These are phyloP conservation scores for Volucella zonaria DNA, from an alignment of 2,888 invertebrate genomes.

Conservation along the genomic window DNA sequence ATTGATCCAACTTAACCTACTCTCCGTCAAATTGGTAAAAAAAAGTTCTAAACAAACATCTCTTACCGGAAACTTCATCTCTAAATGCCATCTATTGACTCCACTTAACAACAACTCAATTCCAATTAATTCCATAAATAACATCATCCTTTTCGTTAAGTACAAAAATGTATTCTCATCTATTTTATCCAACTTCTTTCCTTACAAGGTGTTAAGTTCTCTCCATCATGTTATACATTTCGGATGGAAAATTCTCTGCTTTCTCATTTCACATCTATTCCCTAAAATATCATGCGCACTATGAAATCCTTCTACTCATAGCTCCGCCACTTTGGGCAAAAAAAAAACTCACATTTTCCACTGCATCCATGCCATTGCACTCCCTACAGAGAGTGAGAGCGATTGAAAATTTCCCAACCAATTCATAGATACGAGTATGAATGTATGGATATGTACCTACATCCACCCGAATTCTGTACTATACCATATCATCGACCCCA, in stretches of 20 bases:
- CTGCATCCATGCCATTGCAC: conserved; percentile 41
- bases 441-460: not conserved
- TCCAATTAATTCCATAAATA: conserved; percentile 37
- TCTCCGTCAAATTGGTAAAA: not conserved
- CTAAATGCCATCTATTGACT: conserved; percentile 39
- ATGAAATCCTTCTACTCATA: not conserved
- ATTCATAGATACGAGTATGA: conserved; percentile 1
- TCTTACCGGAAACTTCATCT: not conserved
- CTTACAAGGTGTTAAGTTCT: not conserved
- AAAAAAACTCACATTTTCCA: conserved; percentile 33
- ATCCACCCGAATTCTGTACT: not conserved
- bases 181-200: conserved; percentile 15
- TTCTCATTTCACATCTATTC: conserved; percentile 4
- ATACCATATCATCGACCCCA: not conserved
- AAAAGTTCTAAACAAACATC: not conserved
- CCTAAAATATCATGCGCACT: conserved; percentile 35
- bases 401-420: conserved; percentile 39
- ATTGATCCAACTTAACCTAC: not conserved
- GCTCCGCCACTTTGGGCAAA: not conserved
- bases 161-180: conserved; percentile 32
- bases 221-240: conserved; percentile 19
- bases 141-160: conserved; percentile 44
- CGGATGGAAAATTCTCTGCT: conserved; percentile 9
- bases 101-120: conserved; percentile 15
- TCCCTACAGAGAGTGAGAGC: conserved; percentile 50